phyloP scores from a whole-genome alignment of 64 coral and sea anemone genomes.

The Exaiptasia diaphana region DNA sequence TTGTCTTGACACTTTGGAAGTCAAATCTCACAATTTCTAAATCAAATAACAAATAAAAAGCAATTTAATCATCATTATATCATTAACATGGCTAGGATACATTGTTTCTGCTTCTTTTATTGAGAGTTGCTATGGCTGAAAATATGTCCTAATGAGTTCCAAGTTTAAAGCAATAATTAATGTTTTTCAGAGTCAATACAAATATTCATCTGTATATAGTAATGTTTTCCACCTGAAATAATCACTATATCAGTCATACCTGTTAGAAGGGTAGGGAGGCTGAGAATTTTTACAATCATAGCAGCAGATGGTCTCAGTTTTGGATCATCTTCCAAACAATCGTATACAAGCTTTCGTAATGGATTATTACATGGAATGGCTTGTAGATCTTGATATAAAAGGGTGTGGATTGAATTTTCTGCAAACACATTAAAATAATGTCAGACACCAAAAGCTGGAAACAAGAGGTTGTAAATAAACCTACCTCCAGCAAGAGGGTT shows the following conservation, averaged over 20 bases:
- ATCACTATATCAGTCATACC: not conserved
- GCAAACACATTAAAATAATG: not conserved
- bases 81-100: not conserved
- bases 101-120: not conserved
- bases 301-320: not conserved
- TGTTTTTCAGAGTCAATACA: no score
- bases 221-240: no score
- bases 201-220: no score
- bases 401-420: not conserved
- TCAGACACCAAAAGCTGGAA: no score
- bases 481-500: constrained; percentile 4
- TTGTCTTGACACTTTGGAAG: constrained; percentile 18
- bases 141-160: no score
- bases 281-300: not conserved
- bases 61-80: not conserved
- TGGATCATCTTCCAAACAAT: constrained; percentile 4
- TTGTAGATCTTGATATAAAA: not conserved
- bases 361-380: constrained; percentile 22
- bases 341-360: constrained; percentile 5
- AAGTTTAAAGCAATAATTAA: no score
- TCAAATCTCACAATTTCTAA: constrained; percentile 53
- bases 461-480: not conserved
- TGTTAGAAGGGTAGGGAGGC: not conserved
- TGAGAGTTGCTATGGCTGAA: no score
- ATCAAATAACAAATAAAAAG: no score